These are phyloP conservation scores for Haemorhous mexicanus DNA, from an alignment of 2,113 vertebrate genomes.

Conservation along the genomic window DNA sequence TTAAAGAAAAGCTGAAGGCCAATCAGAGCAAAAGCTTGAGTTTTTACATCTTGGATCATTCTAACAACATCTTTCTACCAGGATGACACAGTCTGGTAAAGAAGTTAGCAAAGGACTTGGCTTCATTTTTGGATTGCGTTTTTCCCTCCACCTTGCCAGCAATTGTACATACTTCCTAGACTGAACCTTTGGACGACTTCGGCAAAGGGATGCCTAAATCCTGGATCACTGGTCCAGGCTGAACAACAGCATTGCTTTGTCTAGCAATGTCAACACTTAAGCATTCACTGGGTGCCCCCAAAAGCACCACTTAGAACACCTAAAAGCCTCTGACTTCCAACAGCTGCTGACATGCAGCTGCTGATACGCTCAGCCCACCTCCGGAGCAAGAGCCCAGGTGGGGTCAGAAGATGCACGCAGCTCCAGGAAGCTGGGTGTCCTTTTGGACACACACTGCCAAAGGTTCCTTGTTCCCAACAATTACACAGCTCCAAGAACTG, in stretches of 20 bases:
- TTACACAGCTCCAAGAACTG: not conserved
- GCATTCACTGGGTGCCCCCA: not conserved
- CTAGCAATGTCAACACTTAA: not conserved
- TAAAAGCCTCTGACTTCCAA: not conserved
- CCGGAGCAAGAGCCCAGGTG: rapidly evolving
- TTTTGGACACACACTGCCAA: not conserved
- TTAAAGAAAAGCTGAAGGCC: not conserved
- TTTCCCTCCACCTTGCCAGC: not conserved
- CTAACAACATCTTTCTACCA: not conserved
- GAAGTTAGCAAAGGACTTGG: not conserved
- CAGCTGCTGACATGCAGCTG: rapidly evolving
- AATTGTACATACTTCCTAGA: not conserved
- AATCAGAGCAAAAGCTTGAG: not conserved
- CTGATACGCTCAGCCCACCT: rapidly evolving
- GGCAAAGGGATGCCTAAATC: not conserved
- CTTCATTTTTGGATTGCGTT: not conserved
- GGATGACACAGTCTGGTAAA: not conserved
- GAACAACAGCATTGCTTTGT: not conserved
- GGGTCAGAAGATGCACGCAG: rapidly evolving
- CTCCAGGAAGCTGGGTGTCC: not conserved
- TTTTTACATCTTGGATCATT: not conserved
- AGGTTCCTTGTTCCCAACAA: not conserved
- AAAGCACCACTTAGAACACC: not conserved
- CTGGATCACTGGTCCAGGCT: not conserved
- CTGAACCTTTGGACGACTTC: not conserved